phyloP scores from a whole-genome alignment of 2,888 invertebrate species.

The Torymus auratus region DNA sequence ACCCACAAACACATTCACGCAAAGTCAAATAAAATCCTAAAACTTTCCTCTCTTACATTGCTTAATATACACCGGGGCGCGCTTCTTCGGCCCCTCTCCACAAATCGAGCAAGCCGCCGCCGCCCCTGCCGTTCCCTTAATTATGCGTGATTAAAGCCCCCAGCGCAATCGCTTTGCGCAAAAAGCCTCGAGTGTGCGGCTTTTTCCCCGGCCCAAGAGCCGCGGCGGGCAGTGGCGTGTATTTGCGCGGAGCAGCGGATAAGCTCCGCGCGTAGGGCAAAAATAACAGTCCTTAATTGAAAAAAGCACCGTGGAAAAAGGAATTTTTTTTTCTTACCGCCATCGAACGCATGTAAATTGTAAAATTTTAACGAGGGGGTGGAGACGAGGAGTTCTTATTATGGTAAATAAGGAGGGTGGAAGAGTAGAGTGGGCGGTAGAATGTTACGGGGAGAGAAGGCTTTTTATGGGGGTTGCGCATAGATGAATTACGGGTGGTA shows the following conservation, averaged over 20 bases:
- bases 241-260: slow-evolving; percentile 21
- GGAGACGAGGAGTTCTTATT: background rate
- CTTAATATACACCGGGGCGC: no score
- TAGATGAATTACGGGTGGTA: no score
- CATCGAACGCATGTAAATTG: slow-evolving; percentile 1
- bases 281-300: slow-evolving; percentile 26
- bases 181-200: background rate
- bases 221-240: background rate
- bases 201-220: background rate
- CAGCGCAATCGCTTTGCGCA: slow-evolving; percentile 1
- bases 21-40: no score
- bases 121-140: slow-evolving; percentile 13
- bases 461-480: no score
- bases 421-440: no score
- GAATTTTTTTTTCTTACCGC: background rate
- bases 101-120: background rate
- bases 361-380: background rate
- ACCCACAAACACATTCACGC: no score
- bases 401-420: no score
- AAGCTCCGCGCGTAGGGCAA: slow-evolving; percentile 11
- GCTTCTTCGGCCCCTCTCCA: no score
- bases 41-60: no score
- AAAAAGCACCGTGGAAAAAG: slow-evolving; percentile 15
- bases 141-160: slow-evolving; percentile 48
- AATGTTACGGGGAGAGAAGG: no score